A percentile compares a stretch with the other conserved stretches of the same genome.
These are phyloP conservation scores for Phylloscopus trochilus DNA, from an alignment of 2,113 vertebrate genomes.

Conservation along the genomic window DNA sequence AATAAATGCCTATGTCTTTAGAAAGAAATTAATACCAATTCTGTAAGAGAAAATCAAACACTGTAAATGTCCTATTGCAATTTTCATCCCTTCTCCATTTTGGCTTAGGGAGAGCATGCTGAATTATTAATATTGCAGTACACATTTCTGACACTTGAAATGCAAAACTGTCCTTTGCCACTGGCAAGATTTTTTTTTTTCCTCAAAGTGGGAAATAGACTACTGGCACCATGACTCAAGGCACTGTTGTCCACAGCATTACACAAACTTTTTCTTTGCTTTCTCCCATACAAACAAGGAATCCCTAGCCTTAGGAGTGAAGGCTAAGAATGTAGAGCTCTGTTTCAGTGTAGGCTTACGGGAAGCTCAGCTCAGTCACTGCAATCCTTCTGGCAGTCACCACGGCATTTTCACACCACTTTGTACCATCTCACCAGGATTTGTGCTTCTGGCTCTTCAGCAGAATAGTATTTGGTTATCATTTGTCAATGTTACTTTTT, in stretches of 20 bases:
- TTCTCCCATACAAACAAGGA: neutral
- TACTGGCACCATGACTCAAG: neutral
- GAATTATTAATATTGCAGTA: neutral
- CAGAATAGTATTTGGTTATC: neutral
- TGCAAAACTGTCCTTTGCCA: neutral
- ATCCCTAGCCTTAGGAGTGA: neutral
- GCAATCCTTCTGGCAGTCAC: neutral
- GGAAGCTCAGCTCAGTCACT: neutral
- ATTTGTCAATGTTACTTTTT: neutral
- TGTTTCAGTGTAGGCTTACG: neutral
- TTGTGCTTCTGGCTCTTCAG: neutral
- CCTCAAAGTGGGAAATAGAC: neutral
- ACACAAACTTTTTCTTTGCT: neutral
- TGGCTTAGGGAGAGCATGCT: neutral
- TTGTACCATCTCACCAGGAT: neutral
- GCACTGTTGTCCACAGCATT: neutral
- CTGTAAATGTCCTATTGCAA: neutral
- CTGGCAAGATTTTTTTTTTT: neutral
- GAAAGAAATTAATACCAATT: neutral
- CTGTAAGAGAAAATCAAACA: neutral
- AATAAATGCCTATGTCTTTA: neutral
- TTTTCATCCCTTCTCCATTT: neutral
- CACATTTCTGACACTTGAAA: neutral
- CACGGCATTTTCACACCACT: neutral
- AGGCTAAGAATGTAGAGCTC: neutral